Conservation (phyloP, 1,140 invertebrate species). For the Reticulitermes speratus region DNA sequence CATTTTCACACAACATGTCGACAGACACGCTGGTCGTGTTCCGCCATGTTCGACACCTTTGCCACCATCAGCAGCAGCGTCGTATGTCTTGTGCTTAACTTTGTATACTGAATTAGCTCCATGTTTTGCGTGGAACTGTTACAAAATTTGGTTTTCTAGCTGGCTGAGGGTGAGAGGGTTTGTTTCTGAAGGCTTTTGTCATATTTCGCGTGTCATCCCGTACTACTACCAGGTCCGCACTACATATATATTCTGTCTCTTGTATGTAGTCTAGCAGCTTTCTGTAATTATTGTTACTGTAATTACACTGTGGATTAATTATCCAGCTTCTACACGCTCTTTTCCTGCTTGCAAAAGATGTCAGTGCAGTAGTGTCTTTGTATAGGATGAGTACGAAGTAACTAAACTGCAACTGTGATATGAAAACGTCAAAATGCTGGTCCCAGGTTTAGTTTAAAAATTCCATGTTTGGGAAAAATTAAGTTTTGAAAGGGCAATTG, state of each 20-base stretch:
- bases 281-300: conserved; percentile 19
- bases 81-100: too few relatives aligned
- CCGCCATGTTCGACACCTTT: too few relatives aligned
- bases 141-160: neutral
- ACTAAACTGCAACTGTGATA: neutral
- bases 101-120: too few relatives aligned
- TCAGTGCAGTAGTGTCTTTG: conserved; percentile 6
- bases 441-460: too few relatives aligned
- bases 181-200: conserved; percentile 11
- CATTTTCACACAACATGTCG: too few relatives aligned
- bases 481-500: too few relatives aligned
- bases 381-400: neutral
- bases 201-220: conserved; percentile 1
- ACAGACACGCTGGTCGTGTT: too few relatives aligned
- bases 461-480: too few relatives aligned
- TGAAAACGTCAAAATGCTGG: neutral
- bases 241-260: conserved; percentile 8
- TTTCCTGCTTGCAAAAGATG: conserved; percentile 18
- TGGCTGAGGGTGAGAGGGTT: neutral
- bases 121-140: neutral
- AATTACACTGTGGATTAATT: conserved; percentile 19
- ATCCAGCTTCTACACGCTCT: conserved; percentile 17
- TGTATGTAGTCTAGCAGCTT: neutral
- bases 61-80: too few relatives aligned
- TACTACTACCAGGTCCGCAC: neutral